A percentile compares a stretch with the other conserved stretches of the same genome.
These are phyloP conservation scores for Megalonaias nervosa DNA, from an alignment of 1,140 invertebrate genomes.

Conservation along the genomic window DNA sequence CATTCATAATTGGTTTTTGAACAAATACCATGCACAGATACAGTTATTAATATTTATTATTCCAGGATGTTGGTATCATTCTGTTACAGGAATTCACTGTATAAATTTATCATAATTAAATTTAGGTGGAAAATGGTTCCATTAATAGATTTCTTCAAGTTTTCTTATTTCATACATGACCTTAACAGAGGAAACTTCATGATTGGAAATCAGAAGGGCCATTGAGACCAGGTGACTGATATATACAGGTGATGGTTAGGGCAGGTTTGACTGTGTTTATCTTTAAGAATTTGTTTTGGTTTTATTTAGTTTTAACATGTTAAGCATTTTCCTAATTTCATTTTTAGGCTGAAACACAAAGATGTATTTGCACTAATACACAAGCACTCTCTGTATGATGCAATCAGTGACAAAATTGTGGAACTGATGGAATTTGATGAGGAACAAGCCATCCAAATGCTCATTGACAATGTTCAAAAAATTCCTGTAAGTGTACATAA, in stretches of 20 bases:
- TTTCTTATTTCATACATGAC: background rate
- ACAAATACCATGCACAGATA: too few relatives aligned
- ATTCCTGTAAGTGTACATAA: slow-evolving; percentile 76
- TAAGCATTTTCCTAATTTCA: background rate
- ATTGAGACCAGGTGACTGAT: too few relatives aligned
- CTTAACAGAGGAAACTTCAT: too few relatives aligned
- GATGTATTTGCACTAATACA: slow-evolving; percentile 92
- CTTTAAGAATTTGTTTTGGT: background rate
- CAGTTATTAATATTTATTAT: too few relatives aligned
- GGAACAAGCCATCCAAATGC: slow-evolving; percentile 86
- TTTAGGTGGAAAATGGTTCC: background rate
- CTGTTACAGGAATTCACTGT: too few relatives aligned
- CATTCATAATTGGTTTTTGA: too few relatives aligned
- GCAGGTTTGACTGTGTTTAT: too few relatives aligned
- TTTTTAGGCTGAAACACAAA: slow-evolving; percentile 80
- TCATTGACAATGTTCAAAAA: slow-evolving; percentile 84
- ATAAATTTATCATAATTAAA: too few relatives aligned
- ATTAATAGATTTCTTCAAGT: background rate
- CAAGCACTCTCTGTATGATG: slow-evolving; percentile 84
- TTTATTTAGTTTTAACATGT: background rate
- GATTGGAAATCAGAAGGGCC: background rate
- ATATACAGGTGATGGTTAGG: too few relatives aligned
- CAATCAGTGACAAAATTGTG: slow-evolving; percentile 87
- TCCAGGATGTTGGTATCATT: too few relatives aligned
- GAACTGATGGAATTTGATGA: slow-evolving; percentile 91